Evolutionary conservation across 2,113 vertebrate species (phyloP), one percentile per base, ranked within the genome.

Genomic region (Macquaria australasica): DNA sequence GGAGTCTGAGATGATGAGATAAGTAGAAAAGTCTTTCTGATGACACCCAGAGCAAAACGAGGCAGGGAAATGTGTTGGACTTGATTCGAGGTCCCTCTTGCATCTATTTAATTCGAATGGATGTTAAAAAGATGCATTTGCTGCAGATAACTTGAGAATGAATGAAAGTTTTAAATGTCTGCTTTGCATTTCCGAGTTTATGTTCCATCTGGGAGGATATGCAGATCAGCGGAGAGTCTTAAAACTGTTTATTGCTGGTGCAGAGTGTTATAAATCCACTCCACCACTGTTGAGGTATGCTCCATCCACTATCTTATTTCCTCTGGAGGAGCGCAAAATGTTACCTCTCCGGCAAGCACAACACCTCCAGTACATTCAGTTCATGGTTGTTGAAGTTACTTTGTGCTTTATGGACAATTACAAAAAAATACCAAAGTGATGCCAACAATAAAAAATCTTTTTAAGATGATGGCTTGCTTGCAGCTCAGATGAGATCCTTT

Each of bases 181-280:
- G 81, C 82, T 89, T 79, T 82, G 77, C 78, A 88, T 84, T 88
- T 86, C 56, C 39, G 45, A 41, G 37, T 85, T 87, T 70, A 72
- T 86, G 58, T 50, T 81, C 85, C 74, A 79, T 83, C 70, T 82
- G 83, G 63, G 79, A 67, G 77, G 43, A 63, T 77, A 77, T 84
- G 78, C 73, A 83, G 73, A 88, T 79, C 37, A 79, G 79, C 6
- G 8, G 64, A 78, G 62, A 53, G 75, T 66, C 80, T 85, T 85
- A 73, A 84, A 89, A 66, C 3, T n/a, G 56, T 83, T 88, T 73
- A 75, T 53, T 59, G 77, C 81, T 80, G 75, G n/a, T 58, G 59
- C 80, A 62, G 43, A 28, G 31, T 31, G 73, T 79, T 77, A 89
- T 86, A 92, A 88, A 91, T 89, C 79, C 69, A 3, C 1, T 14